Evolutionary conservation across 2,113 vertebrate species (phyloP).

Genomic region (Gobio gobio): DNA sequence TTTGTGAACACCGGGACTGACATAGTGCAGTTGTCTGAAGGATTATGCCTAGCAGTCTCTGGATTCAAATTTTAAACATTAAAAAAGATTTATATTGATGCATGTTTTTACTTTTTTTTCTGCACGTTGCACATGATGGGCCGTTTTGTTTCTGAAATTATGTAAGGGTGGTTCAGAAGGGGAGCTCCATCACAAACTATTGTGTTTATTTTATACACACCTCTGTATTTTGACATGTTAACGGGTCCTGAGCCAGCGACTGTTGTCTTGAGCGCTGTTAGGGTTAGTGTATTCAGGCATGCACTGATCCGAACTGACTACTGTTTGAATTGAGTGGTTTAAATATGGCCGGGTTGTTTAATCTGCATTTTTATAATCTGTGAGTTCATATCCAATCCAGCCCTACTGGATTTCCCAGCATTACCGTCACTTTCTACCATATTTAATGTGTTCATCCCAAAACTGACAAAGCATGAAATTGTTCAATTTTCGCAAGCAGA

Average conservation of each 20-base stretch:
- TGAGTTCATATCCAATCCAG: slow-evolving; percentile 38
- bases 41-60: background rate
- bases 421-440: slow-evolving; percentile 42
- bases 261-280: background rate
- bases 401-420: slow-evolving; percentile 54
- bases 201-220: background rate
- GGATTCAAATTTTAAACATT: background rate
- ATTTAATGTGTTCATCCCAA: slow-evolving; percentile 66
- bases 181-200: slow-evolving; percentile 4
- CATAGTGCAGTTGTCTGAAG: background rate
- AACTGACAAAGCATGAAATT: slow-evolving; percentile 76
- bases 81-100: background rate
- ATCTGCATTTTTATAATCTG: slow-evolving; percentile 62
- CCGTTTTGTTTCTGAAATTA: background rate
- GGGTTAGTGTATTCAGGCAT: background rate
- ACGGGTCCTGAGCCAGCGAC: background rate
- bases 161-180: slow-evolving; percentile 1
- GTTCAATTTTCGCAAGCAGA: slow-evolving; percentile 35
- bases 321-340: slow-evolving; percentile 20
- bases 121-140: background rate
- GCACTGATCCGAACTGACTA: slow-evolving; percentile 4
- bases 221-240: slow-evolving; percentile 3
- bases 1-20: background rate
- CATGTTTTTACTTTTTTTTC: background rate
- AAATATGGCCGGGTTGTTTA: slow-evolving; percentile 49